phyloP scores from a whole-genome alignment of 2,797 vertebrate genomes.

The Rhinella marina region DNA sequence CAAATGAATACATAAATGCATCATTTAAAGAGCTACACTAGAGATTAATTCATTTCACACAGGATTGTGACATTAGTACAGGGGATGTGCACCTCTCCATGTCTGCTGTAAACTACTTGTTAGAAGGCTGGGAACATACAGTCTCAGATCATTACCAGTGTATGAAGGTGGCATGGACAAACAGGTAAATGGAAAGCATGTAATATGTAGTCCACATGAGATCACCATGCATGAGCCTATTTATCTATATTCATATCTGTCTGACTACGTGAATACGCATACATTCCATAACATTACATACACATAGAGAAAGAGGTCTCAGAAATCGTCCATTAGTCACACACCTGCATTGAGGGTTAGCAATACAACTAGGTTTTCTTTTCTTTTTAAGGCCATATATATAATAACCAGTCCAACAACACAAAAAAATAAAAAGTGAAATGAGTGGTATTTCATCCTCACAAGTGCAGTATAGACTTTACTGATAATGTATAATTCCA shows the following conservation, averaged over 20 bases:
- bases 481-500: slow-evolving; percentile 68
- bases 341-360: background rate
- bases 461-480: slow-evolving; percentile 71
- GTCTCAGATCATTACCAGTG: slow-evolving; percentile 18
- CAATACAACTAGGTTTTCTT: slow-evolving; percentile 59
- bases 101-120: slow-evolving; percentile 65
- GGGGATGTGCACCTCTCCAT: slow-evolving; percentile 54
- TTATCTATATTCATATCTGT: background rate
- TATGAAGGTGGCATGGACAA: background rate
- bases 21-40: slow-evolving; percentile 34
- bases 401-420: slow-evolving; percentile 71
- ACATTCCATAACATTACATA: background rate
- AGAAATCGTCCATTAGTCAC: background rate
- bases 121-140: slow-evolving; percentile 65
- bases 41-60: slow-evolving; percentile 59
- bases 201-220: background rate
- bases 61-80: slow-evolving; percentile 64
- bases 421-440: slow-evolving; percentile 71
- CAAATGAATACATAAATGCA: slow-evolving; percentile 62
- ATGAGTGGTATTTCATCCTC: slow-evolving; percentile 68
- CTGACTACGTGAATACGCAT: no score
- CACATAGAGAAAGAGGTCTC: background rate
- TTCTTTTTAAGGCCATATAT: slow-evolving; percentile 67
- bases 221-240: background rate
- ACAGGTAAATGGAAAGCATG: slow-evolving; percentile 12